Evolutionary conservation across 2,888 invertebrate genomes (phyloP).

Genomic region (Rhorus exstirpatorius): DNA sequence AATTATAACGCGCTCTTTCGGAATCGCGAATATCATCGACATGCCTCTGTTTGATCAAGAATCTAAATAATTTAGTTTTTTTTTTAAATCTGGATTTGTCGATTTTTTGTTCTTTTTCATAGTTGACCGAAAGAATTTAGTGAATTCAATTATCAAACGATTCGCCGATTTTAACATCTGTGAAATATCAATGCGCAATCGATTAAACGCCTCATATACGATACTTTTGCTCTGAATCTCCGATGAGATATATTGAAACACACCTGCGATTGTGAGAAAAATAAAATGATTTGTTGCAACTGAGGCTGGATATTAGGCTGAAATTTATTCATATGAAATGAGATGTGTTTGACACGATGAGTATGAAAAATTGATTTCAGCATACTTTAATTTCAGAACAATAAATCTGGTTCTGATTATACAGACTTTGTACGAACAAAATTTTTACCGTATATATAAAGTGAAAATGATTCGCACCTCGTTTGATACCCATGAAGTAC

Average conservation of each 20-base stretch:
- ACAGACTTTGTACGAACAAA: not conserved
- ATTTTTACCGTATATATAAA: not conserved
- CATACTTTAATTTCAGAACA: no score
- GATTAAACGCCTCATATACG: not conserved
- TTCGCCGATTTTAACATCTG: conserved; percentile 45
- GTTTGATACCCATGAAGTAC: not conserved
- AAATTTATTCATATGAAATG: not conserved
- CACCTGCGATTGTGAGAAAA: conserved; percentile 1
- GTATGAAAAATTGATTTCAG: no score
- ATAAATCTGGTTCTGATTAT: no score
- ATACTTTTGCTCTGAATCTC: not conserved
- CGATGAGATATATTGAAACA: conserved; percentile 1
- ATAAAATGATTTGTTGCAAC: conserved; percentile 1
- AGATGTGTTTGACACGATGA: not conserved
- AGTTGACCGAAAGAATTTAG: conserved; percentile 12
- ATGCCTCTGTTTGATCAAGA: conserved; percentile 48
- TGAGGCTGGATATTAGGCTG: not conserved
- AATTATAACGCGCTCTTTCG: conserved; percentile 77
- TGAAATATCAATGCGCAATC: conserved; percentile 23
- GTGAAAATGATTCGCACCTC: conserved; percentile 13
- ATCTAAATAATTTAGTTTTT: conserved; percentile 44
- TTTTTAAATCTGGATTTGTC: conserved; percentile 4
- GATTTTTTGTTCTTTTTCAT: conserved; percentile 9
- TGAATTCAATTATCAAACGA: conserved; percentile 52
- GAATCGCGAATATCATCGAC: conserved; percentile 63